These are phyloP conservation scores for Oreotrochilus melanogaster DNA, from an alignment of 2,113 vertebrate species.

Conservation along the genomic window DNA sequence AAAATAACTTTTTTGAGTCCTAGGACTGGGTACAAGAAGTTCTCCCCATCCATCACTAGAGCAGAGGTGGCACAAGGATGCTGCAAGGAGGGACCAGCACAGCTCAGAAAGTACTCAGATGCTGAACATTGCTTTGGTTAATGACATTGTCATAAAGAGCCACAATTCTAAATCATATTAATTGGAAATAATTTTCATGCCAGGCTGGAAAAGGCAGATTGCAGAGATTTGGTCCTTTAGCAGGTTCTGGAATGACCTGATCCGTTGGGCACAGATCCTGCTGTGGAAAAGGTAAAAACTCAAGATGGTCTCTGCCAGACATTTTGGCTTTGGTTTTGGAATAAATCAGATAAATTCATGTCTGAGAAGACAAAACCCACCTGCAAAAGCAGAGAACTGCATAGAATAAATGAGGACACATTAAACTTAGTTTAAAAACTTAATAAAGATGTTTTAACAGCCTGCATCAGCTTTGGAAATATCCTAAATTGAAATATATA, in stretches of 20 bases:
- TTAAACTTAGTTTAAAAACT: background rate
- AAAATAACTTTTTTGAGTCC: background rate
- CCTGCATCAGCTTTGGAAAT: background rate
- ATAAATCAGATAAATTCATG: background rate
- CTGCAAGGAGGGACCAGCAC: background rate
- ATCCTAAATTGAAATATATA: background rate
- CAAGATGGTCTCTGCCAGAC: background rate
- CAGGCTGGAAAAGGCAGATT: background rate
- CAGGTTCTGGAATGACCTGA: background rate
- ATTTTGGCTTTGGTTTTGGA: background rate
- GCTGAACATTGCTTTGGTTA: background rate
- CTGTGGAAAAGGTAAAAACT: background rate
- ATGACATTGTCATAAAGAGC: background rate
- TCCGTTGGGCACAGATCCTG: background rate
- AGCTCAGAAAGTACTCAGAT: background rate
- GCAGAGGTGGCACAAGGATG: background rate
- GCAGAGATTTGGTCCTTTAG: background rate
- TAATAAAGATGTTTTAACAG: background rate
- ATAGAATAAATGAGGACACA: background rate
- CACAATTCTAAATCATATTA: background rate
- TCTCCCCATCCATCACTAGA: rapidly evolving
- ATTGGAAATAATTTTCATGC: background rate
- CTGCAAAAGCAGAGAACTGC: background rate
- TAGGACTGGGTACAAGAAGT: background rate
- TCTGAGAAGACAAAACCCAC: background rate